Conservation (phyloP, 2,888 invertebrate genomes). For the Limnephilus lunatus region DNA sequence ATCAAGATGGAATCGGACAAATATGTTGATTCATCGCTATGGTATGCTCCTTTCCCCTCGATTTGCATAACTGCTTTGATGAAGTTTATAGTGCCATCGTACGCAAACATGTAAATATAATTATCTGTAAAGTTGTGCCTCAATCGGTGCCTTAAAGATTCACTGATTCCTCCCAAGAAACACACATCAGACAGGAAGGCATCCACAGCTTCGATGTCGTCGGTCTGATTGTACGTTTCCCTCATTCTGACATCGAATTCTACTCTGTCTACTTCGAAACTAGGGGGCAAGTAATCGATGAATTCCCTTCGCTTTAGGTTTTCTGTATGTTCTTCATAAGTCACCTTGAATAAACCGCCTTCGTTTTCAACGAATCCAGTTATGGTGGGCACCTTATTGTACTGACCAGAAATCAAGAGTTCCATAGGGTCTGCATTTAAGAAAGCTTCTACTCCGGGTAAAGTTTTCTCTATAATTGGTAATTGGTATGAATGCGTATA, state of each 20-base stretch:
- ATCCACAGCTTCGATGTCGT: conserved; percentile 25
- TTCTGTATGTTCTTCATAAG: background rate
- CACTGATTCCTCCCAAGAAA: conserved; percentile 52
- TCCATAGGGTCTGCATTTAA: conserved; percentile 72
- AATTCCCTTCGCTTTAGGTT: conserved; percentile 44
- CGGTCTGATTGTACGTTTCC: conserved; percentile 7
- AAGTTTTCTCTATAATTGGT: conserved; percentile 58
- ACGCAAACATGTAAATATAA: conserved; percentile 52
- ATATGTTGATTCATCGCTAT: conserved; percentile 53
- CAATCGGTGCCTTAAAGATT: conserved; percentile 44
- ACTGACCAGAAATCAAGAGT: conserved; percentile 71
- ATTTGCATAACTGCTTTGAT: conserved; percentile 12
- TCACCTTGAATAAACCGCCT: conserved; percentile 71
- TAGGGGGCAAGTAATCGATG: conserved; percentile 30
- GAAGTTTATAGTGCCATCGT: conserved; percentile 48
- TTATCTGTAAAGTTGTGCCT: background rate
- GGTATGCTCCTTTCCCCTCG: background rate
- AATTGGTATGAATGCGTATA: conserved; percentile 69
- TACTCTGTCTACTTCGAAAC: conserved; percentile 69
- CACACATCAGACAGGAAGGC: conserved; percentile 53
- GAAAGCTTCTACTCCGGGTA: conserved; percentile 53
- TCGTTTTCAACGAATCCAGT: conserved; percentile 78
- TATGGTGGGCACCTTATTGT: conserved; percentile 75
- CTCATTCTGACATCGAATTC: conserved; percentile 29
- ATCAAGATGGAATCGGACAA: background rate